Percentiles rank a stretch among this genome's conserved stretches.
phyloP scores from a whole-genome alignment of 1,140 invertebrate species.

The Drosophila baimaii region DNA sequence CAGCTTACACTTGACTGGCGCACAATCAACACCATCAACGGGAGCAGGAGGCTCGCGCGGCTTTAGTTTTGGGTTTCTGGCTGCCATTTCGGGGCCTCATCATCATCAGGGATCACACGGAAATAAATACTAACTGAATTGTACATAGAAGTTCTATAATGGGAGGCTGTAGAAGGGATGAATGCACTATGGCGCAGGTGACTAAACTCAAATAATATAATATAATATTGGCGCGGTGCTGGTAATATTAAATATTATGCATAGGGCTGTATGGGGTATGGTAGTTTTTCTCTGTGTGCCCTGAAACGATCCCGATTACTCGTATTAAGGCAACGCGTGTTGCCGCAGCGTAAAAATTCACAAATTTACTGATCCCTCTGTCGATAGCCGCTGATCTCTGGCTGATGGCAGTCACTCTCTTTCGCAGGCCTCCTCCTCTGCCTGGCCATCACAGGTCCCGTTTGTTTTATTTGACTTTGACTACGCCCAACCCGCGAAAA shows the following conservation, averaged over 20 bases:
- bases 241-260: too few relatives aligned
- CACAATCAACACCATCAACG: constrained; percentile 80
- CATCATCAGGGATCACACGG: constrained; percentile 24
- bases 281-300: constrained; percentile 13
- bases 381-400: constrained; percentile 53
- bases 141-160: background rate
- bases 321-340: constrained; percentile 71
- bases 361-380: constrained; percentile 71
- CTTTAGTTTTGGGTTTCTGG: constrained; percentile 5
- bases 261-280: too few relatives aligned
- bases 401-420: constrained; percentile 37
- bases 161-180: background rate
- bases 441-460: constrained; percentile 64
- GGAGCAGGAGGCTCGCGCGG: constrained; percentile 37
- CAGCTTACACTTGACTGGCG: constrained; percentile 82
- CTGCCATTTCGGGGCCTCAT: constrained; percentile 28
- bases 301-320: constrained; percentile 57
- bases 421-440: background rate
- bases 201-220: too few relatives aligned
- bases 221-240: too few relatives aligned
- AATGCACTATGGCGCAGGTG: too few relatives aligned
- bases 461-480: constrained; percentile 72
- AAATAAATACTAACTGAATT: background rate
- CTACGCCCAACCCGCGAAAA: constrained; percentile 51
- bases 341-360: constrained; percentile 73